These are phyloP conservation scores for Sebastes trivittatus DNA, from an alignment of 2,797 vertebrate genomes.

Conservation along the genomic window DNA sequence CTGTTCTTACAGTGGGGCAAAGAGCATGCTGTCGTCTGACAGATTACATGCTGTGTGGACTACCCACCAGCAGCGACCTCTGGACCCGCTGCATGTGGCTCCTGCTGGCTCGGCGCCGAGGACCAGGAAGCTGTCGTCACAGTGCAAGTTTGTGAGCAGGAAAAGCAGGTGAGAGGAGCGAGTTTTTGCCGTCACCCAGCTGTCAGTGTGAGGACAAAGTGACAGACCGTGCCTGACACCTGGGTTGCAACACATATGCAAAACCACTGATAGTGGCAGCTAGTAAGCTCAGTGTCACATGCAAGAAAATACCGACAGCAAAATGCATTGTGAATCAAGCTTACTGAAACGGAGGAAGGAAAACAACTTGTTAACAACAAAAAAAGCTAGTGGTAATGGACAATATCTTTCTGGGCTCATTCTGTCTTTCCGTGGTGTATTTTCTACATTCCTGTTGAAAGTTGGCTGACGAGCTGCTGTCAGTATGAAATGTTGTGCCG, in stretches of 20 bases:
- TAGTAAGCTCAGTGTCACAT: not conserved
- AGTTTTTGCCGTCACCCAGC: slow-evolving; percentile 21
- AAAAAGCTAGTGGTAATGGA: not conserved
- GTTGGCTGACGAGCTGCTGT: not conserved
- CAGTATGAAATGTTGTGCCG: not conserved
- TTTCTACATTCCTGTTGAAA: slow-evolving; percentile 23
- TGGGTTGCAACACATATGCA: not conserved
- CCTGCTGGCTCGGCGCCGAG: slow-evolving; percentile 26
- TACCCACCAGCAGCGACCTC: slow-evolving; percentile 8
- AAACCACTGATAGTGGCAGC: not conserved
- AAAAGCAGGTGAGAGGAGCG: slow-evolving; percentile 55
- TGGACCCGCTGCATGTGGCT: slow-evolving; percentile 20
- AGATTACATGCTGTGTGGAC: slow-evolving; percentile 5
- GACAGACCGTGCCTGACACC: slow-evolving; percentile 17
- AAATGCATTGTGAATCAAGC: not conserved
- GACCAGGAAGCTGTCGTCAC: slow-evolving; percentile 42
- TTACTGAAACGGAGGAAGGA: not conserved
- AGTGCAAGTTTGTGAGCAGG: slow-evolving; percentile 30
- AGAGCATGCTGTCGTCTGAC: not conserved
- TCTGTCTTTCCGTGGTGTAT: not conserved
- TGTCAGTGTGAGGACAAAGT: slow-evolving; percentile 20
- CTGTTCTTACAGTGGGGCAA: not conserved
- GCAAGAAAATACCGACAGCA: not conserved
- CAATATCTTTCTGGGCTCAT: not conserved
- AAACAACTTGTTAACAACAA: not conserved